These are phyloP conservation scores for Epirrhoe tristata DNA, from an alignment of 2,888 invertebrate genomes.

Conservation along the genomic window DNA sequence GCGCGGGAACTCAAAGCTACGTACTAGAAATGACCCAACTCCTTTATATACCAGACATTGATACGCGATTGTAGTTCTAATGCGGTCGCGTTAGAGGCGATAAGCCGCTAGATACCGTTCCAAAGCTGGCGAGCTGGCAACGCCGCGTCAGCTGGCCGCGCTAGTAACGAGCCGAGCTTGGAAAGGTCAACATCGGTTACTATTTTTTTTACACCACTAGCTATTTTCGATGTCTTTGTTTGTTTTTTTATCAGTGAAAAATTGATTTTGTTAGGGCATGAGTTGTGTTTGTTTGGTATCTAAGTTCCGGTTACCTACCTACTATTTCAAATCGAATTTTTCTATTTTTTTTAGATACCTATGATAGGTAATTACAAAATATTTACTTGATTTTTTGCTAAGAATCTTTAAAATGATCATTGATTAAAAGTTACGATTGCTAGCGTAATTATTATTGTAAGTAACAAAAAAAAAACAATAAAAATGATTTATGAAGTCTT, in stretches of 20 bases:
- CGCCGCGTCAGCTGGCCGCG: conserved; percentile 83
- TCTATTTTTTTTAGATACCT: neutral
- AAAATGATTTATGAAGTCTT: conserved; percentile 7
- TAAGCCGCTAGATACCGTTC: conserved; percentile 71
- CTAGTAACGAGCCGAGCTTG: conserved; percentile 78
- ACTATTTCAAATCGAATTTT: neutral
- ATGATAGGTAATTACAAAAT: too few relatives aligned
- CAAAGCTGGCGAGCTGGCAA: conserved; percentile 72
- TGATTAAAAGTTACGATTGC: neutral
- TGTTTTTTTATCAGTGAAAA: conserved; percentile 63
- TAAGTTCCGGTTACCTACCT: conserved; percentile 16
- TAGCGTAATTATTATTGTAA: neutral
- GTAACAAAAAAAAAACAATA: neutral
- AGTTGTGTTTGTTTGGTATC: conserved; percentile 1
- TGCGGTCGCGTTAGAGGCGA: conserved; percentile 67
- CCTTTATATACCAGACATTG: conserved; percentile 73
- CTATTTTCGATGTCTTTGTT: conserved; percentile 74
- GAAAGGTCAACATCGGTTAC: conserved; percentile 84
- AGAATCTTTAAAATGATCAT: too few relatives aligned
- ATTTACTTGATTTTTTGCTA: too few relatives aligned
- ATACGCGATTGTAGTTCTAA: conserved; percentile 61
- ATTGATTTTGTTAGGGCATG: conserved; percentile 51
- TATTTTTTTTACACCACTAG: conserved; percentile 73
- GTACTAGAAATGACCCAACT: conserved; percentile 74
- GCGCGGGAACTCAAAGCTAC: conserved; percentile 79